A percentile compares a stretch with the other conserved stretches of the same genome.
These are phyloP conservation scores for Echeneis naucrates DNA, from an alignment of 2,797 vertebrate species.

Conservation along the genomic window DNA sequence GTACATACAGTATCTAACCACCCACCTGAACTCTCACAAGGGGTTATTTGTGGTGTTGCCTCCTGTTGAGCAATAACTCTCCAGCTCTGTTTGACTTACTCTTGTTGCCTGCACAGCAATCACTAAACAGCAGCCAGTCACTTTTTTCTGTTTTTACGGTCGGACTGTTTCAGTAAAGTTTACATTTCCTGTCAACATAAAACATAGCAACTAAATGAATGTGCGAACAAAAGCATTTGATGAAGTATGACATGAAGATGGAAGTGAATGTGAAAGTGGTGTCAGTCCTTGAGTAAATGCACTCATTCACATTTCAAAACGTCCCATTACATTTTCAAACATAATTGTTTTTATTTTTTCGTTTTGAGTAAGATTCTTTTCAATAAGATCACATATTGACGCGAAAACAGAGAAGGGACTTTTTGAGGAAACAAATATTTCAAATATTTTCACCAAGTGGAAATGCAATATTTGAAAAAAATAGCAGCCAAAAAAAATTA, in stretches of 20 bases:
- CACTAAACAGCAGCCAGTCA: slow-evolving; percentile 22
- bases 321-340: neutral
- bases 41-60: slow-evolving; percentile 49
- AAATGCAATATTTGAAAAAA: slow-evolving; percentile 4
- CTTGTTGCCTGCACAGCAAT: slow-evolving; percentile 40
- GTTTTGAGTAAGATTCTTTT: slow-evolving; percentile 3
- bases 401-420: neutral
- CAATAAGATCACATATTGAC: neutral
- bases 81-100: slow-evolving; percentile 40
- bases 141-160: slow-evolving; percentile 38
- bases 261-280: neutral
- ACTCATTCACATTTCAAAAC: neutral
- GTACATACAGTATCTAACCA: slow-evolving; percentile 34
- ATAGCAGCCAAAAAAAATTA: slow-evolving; percentile 12
- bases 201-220: neutral
- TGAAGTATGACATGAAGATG: neutral
- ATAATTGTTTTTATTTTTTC: neutral
- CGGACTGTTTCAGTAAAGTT: slow-evolving; percentile 29
- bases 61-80: slow-evolving; percentile 60
- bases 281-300: neutral
- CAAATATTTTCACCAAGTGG: neutral
- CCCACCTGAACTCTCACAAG: slow-evolving; percentile 41
- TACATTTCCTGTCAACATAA: slow-evolving; percentile 19
- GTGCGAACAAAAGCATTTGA: neutral
- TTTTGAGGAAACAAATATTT: neutral